Evolutionary conservation across 2,113 vertebrate species (phyloP).

Genomic region (Notothenia coriiceps): DNA sequence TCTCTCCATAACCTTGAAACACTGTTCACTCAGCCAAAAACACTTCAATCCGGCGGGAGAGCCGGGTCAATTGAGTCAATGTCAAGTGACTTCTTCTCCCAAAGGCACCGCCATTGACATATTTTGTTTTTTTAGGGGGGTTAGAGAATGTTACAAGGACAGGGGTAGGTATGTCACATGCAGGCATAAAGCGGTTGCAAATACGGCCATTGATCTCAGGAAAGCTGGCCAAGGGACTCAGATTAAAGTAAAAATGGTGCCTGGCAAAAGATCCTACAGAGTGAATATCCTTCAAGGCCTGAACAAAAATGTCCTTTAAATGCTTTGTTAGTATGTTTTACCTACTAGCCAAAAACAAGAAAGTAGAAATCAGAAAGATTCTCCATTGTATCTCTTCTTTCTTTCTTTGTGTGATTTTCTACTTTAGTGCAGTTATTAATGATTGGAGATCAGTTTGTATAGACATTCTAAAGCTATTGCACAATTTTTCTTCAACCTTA

Average conservation of each 20-base stretch:
- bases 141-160: conserved; percentile 41
- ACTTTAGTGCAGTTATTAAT: conserved; percentile 7
- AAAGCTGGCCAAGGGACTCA: neutral
- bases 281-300: conserved; percentile 21
- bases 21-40: conserved; percentile 77
- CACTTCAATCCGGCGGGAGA: conserved; percentile 68
- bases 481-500: conserved; percentile 11
- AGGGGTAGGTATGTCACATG: conserved; percentile 26
- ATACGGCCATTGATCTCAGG: conserved; percentile 8
- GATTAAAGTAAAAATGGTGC: conserved; percentile 4
- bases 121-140: neutral
- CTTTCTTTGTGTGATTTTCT: neutral
- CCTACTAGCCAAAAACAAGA: neutral
- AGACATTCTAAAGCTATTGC: conserved; percentile 4
- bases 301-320: neutral
- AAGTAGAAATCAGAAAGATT: neutral
- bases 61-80: conserved; percentile 71
- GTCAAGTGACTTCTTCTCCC: conserved; percentile 58
- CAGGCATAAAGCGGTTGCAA: conserved; percentile 25
- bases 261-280: neutral
- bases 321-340: neutral
- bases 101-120: conserved; percentile 39
- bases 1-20: conserved; percentile 79
- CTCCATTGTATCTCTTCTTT: neutral
- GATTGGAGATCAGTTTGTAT: conserved; percentile 2